Base-by-base conservation (phyloP, 2,113 vertebrate species). In the Eubucco bourcierii region DNA sequence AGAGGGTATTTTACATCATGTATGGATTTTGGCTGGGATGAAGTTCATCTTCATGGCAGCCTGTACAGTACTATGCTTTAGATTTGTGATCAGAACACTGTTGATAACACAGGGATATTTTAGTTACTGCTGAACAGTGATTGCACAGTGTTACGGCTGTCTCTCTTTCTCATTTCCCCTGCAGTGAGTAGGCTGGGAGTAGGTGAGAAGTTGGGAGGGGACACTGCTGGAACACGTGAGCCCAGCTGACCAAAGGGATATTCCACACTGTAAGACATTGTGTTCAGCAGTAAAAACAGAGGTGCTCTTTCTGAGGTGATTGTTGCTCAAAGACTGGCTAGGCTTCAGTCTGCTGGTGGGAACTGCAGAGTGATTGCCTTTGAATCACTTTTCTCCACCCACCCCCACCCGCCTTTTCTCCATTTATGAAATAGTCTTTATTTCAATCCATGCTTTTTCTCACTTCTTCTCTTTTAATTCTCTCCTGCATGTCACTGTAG, bases 381-480 rank as follows among this genome's bases (percentile, higher is more conserved):
- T 65, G 21, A 71, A n/a, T 41, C 9, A 12, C 16, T 9, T 71
- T 18, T 56, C 9, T 6, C 2, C 1, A 46, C 44, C 44, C 44
- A 46, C 10, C 24, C 4, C 5, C 28, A 71, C 37, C 34, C 3
- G 3, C 3, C 1, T 5, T 75, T 87, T n/a, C 44, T 46, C 15
- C 44, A 58, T 16, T 82, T 76, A 56, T 14, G 71, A 72, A 71
- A 47, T 1, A 2, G 29, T 50, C n/a, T 64, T 81, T 52, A 37
- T 59, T n/a, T 47, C 12, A n/a, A 15, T 17, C 59, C 7, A 12
- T 53, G 19, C 1, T 19, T 80, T 79, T 89, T 34, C 61, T 79
- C 23, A 5, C 37, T 84, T 78, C 46, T 0, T 0, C 12, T 55
- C 4, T 68, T 86, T 53, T 11, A 0, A 1, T 73, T 65, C 29